Percentiles rank a stretch among this genome's conserved stretches.
Conservation (phyloP, 1,140 invertebrate species). For the Doryteuthis pealeii region DNA sequence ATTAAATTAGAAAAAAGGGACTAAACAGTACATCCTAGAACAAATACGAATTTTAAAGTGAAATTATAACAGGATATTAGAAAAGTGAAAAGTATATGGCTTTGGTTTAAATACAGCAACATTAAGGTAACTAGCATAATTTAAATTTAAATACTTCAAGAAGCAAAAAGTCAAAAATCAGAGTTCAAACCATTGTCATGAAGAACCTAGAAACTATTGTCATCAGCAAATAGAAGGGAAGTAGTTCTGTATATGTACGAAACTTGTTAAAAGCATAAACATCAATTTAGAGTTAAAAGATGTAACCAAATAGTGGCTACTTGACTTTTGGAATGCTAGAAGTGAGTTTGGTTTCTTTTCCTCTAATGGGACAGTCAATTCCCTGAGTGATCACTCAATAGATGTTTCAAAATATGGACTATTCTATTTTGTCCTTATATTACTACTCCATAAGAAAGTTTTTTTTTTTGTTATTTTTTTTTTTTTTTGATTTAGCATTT, state of each 20-base stretch:
- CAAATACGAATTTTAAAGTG: too few species aligned
- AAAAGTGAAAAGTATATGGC: too few species aligned
- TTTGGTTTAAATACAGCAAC: too few species aligned
- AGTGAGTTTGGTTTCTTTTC: neutral
- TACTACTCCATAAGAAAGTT: too few species aligned
- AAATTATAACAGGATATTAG: too few species aligned
- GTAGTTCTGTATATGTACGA: neutral
- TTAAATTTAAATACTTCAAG: slow-evolving; percentile 2
- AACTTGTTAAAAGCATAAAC: slow-evolving; percentile 5
- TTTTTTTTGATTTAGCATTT: too few species aligned
- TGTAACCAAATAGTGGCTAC: neutral
- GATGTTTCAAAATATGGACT: too few species aligned
- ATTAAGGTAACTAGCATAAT: neutral
- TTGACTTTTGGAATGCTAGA: slow-evolving; percentile 4
- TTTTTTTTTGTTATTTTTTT: too few species aligned
- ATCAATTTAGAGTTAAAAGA: neutral
- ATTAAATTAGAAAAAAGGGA: too few species aligned
- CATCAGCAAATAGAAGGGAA: slow-evolving; percentile 8
- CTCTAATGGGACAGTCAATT: neutral
- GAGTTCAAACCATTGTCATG: slow-evolving; percentile 24
- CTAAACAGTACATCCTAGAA: too few species aligned
- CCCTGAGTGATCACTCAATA: neutral
- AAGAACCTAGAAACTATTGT: neutral
- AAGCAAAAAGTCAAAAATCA: slow-evolving; percentile 17
- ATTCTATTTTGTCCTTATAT: too few species aligned